A percentile compares a stretch with the other conserved stretches of the same genome.
phyloP scores from a whole-genome alignment of 2,888 invertebrate genomes.

The Temnothorax ravouxi region DNA sequence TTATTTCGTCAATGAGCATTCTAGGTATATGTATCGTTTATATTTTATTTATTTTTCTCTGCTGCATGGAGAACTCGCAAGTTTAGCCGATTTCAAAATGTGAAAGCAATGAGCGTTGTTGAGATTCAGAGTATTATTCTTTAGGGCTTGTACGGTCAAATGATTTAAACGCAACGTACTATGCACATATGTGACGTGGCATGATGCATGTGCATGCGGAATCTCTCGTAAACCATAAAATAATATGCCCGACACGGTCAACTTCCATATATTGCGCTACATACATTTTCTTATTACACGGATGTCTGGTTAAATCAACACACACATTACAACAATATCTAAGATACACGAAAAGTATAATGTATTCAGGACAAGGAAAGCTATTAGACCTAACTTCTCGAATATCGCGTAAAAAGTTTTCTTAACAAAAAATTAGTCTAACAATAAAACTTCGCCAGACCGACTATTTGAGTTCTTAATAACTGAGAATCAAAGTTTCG shows the following conservation, averaged over 20 bases:
- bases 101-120: constrained; percentile 42
- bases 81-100: constrained; percentile 39
- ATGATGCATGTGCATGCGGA: neutral
- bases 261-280: constrained; percentile 5
- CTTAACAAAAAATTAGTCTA: neutral
- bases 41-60: constrained; percentile 61
- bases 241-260: constrained; percentile 14
- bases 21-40: constrained; percentile 37
- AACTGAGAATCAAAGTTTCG: constrained; percentile 30
- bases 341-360: constrained; percentile 1
- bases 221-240: constrained; percentile 7
- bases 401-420: constrained; percentile 1
- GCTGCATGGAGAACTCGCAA: constrained; percentile 14
- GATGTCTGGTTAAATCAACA: constrained; percentile 28
- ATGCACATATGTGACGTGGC: neutral
- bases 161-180: constrained; percentile 16
- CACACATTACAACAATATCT: constrained; percentile 8
- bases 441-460: constrained; percentile 5
- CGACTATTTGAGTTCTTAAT: constrained; percentile 30
- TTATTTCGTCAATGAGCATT: neutral
- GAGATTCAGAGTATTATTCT: constrained; percentile 40
- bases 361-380: neutral
- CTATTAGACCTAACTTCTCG: neutral
- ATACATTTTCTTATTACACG: constrained; percentile 39
- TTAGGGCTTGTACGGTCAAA: neutral